Conservation (phyloP, 1,140 invertebrate genomes). For the Temnothorax curvispinosus region DNA sequence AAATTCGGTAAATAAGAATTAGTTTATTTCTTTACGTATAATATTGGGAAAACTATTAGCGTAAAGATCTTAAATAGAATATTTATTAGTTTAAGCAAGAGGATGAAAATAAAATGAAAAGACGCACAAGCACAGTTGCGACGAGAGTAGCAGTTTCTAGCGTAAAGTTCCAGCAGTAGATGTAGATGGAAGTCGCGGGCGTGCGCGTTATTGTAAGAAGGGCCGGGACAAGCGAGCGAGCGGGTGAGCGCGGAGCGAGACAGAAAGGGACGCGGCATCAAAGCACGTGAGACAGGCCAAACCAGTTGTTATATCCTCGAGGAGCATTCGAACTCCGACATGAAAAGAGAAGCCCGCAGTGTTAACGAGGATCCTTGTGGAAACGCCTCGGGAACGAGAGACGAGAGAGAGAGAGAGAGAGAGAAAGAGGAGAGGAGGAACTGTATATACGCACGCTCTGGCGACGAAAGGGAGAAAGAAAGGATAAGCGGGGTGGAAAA, state of each 20-base stretch:
- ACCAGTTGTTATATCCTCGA: conserved; percentile 61
- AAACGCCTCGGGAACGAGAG: conserved; percentile 28
- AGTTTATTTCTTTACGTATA: neutral
- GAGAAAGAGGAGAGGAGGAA: neutral
- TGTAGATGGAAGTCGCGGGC: conserved; percentile 2
- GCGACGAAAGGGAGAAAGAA: conserved; percentile 9
- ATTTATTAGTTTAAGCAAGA: neutral
- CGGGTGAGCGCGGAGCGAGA: neutral
- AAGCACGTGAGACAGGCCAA: conserved; percentile 54
- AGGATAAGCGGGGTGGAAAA: neutral
- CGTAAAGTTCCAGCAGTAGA: neutral
- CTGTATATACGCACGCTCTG: neutral
- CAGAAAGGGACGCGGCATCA: conserved; percentile 42
- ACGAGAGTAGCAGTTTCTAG: conserved; percentile 14
- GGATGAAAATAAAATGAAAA: conserved; percentile 8
- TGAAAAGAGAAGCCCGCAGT: conserved; percentile 54
- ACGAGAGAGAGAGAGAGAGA: neutral
- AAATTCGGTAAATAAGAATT: neutral
- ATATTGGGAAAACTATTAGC: neutral
- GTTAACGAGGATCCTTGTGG: conserved; percentile 49
- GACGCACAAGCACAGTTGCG: neutral
- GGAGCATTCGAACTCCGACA: conserved; percentile 45
- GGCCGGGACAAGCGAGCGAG: neutral
- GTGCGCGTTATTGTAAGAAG: conserved; percentile 19
- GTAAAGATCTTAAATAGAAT: neutral